phyloP scores from a whole-genome alignment of 2,797 vertebrate species.

The Lophius americanus region DNA sequence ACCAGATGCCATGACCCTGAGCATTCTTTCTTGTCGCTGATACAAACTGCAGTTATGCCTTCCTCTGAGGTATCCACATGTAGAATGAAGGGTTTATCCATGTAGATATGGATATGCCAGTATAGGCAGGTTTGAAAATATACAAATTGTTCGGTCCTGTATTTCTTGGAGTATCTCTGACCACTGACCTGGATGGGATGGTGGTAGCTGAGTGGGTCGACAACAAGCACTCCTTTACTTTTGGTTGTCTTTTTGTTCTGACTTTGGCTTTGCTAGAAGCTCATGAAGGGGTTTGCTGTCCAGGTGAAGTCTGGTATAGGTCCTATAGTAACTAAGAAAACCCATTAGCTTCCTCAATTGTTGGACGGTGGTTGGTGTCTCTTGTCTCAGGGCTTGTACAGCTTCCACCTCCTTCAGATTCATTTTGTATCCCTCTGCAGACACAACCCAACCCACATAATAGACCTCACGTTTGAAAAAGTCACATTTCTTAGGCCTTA shows the following conservation, averaged over 20 bases:
- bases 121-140: neutral
- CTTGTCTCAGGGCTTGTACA: constrained; percentile 6
- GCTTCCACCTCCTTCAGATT: constrained; percentile 9
- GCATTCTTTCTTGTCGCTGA: neutral
- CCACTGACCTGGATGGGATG: constrained; percentile 16
- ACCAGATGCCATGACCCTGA: neutral
- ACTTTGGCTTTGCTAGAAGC: constrained; percentile 8
- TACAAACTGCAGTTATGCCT: neutral
- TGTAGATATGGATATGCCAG: neutral
- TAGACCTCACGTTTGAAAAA: constrained; percentile 2
- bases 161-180: neutral
- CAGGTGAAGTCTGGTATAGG: constrained; percentile 21
- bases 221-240: neutral
- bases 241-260: neutral
- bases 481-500: constrained; percentile 10
- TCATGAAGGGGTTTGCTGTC: constrained; percentile 15
- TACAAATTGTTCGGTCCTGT: neutral
- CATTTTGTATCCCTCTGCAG: constrained; percentile 22
- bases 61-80: neutral
- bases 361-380: constrained; percentile 1
- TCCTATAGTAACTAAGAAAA: constrained; percentile 29
- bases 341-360: constrained; percentile 25
- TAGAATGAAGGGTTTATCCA: neutral
- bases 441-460: constrained; percentile 5
- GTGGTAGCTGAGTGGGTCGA: constrained; percentile 12